A percentile compares a stretch with the other conserved stretches of the same genome.
Conservation (phyloP, 2,888 invertebrate species). For the Yponomeuta evonymella region DNA sequence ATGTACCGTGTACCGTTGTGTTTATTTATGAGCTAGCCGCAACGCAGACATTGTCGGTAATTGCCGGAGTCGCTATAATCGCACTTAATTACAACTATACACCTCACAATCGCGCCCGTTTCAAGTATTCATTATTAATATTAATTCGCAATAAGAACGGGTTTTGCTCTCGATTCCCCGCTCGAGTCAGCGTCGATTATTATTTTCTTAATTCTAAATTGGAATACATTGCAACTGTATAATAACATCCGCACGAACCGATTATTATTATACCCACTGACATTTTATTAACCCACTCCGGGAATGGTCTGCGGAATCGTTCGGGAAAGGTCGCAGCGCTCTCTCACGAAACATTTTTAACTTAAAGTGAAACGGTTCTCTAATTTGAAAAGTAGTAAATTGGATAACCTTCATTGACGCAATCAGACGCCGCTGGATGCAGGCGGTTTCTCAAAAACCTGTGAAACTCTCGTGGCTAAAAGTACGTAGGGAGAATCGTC, state of each 20-base stretch:
- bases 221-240: constrained; percentile 17
- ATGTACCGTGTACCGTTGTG: not conserved
- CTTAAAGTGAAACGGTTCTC: not conserved
- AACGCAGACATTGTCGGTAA: constrained; percentile 59
- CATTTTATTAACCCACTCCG: constrained; percentile 5
- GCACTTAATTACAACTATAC: constrained; percentile 68
- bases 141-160: constrained; percentile 66
- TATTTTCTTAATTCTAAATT: constrained; percentile 17
- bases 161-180: constrained; percentile 42
- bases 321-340: not conserved
- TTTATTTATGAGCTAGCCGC: constrained; percentile 29
- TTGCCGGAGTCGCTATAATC: constrained; percentile 62
- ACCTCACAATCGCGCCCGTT: constrained; percentile 64
- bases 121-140: constrained; percentile 68
- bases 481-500: too few relatives aligned
- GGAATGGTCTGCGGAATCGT: not conserved
- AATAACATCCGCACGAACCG: constrained; percentile 2
- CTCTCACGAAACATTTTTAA: not conserved
- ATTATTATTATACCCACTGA: not conserved
- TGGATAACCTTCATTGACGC: not conserved
- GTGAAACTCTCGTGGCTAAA: too few relatives aligned
- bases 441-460: too few relatives aligned
- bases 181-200: constrained; percentile 9
- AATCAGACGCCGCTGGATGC: too few relatives aligned
- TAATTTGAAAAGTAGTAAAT: not conserved